Conservation (phyloP, 1,140 invertebrate genomes). For the Ostrea edulis region DNA sequence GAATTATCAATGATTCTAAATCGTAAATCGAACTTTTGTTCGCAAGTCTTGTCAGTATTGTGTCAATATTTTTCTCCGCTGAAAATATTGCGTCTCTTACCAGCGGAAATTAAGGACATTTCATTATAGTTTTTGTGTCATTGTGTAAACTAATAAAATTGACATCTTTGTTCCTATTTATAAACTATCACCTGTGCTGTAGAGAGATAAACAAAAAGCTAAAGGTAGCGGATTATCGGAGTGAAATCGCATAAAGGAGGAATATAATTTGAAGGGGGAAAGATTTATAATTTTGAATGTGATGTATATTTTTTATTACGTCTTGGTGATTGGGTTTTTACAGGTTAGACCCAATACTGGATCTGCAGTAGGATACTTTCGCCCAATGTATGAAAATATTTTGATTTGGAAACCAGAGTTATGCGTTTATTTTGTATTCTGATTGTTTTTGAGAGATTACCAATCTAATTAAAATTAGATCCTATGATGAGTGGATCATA, state of each 20-base stretch:
- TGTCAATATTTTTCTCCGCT: background rate
- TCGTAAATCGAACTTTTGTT: background rate
- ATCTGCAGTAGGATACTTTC: too few relatives aligned
- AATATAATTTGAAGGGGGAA: too few relatives aligned
- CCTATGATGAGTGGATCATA: too few relatives aligned
- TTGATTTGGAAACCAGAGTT: too few relatives aligned
- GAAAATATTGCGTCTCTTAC: background rate
- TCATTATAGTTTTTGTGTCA: background rate
- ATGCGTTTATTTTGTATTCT: too few relatives aligned
- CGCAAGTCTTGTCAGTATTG: background rate
- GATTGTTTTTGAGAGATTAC: too few relatives aligned
- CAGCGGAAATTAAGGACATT: conserved; percentile 8
- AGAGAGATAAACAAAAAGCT: background rate
- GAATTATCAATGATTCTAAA: background rate
- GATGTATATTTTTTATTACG: too few relatives aligned
- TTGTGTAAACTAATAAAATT: background rate
- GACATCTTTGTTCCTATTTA: background rate
- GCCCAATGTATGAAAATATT: too few relatives aligned
- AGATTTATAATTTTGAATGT: too few relatives aligned
- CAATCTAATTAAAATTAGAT: too few relatives aligned
- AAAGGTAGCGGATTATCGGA: background rate
- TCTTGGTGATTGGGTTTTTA: background rate
- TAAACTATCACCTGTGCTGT: too few relatives aligned
- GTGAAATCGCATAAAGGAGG: too few relatives aligned
- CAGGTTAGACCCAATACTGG: background rate